Base-by-base conservation (phyloP, 2,797 vertebrate species). In the Xyrichtys novacula region DNA sequence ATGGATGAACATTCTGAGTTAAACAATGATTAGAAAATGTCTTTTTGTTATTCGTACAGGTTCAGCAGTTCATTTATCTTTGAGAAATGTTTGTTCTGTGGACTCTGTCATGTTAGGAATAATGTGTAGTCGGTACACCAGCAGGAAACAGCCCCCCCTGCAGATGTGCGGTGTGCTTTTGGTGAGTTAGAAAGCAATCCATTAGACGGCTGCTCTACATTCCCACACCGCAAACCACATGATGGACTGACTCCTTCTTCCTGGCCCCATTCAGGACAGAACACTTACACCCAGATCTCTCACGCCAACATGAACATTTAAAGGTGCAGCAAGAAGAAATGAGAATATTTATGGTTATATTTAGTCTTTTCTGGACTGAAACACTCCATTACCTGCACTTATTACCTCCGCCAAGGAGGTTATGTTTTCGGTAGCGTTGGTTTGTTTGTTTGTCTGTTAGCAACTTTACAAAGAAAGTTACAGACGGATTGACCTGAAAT, bases 221-320 rank as follows among this genome's bases (percentile, higher is more conserved):
- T 71, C 48, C 52, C 28, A 36, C 70, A 49, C 57, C 54, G 44
- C 68, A 77, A 71, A 71, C 57, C 65, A 22, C 71, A 50, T 53
- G 22, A 69, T 16, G 52, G 67, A 49, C 23, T 50, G 50, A 20
- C 43, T 55, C 43, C 38, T 52, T 46, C 47, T 15, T 40, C 56
- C 17, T 6, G 22, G 46, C 7, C 11, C 1, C 19, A 8, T 14
- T 15, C 23, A 43, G 44, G 38, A 60, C 7, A 7, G 25, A 56
- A 43, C 31, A 50, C 28, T 57, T 34, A 40, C 29, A 43, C 14
- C 14, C 15, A 31, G 19, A 42, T 38, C 20, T 53, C 43, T 55
- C 11, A 22, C 36, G 7, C 25, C 23, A 1, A 42, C 50, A 47
- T n/a, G 5, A 52, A 47, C 65, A 34, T 52, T n/a, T 12, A 67